Evolutionary conservation across 2,113 vertebrate genomes (phyloP).

Genomic region (Speoplatyrhinus poulsoni): DNA sequence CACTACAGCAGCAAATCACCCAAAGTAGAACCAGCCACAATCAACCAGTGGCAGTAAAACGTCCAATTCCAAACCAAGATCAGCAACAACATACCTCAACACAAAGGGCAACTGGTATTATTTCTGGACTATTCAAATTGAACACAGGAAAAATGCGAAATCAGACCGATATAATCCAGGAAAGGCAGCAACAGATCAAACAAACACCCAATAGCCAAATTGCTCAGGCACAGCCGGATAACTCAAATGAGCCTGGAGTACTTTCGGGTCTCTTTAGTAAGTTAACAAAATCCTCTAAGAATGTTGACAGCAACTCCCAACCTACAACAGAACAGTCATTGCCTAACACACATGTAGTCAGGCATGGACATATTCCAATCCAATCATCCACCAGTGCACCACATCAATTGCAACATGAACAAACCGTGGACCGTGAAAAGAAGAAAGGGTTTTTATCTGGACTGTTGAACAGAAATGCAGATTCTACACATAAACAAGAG

Average conservation of each 20-base stretch:
- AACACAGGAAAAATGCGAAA: conserved; percentile 68
- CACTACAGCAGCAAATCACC: conserved; percentile 31
- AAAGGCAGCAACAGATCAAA: conserved; percentile 37
- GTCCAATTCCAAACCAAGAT: conserved; percentile 16
- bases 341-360: neutral
- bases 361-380: conserved; percentile 25
- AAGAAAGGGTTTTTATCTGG: conserved; percentile 75
- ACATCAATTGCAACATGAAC: conserved; percentile 35
- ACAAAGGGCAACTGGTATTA: conserved; percentile 47
- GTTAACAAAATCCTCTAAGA: conserved; percentile 73
- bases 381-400: conserved; percentile 17
- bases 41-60: conserved; percentile 25
- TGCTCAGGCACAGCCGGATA: conserved; percentile 33
- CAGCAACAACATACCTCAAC: conserved; percentile 29
- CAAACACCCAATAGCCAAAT: conserved; percentile 19
- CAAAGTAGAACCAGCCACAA: conserved; percentile 41
- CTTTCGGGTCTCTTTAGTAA: conserved; percentile 74
- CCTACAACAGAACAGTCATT: conserved; percentile 27
- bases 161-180: conserved; percentile 28
- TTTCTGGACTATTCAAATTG: conserved; percentile 73
- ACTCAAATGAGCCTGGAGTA: conserved; percentile 55
- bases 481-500: conserved; percentile 43
- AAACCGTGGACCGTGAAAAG: conserved; percentile 29
- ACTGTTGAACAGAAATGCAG: conserved; percentile 70
- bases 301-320: conserved; percentile 33